These are phyloP conservation scores for Bacillus rossius DNA, from an alignment of 1,140 invertebrate species.

Conservation along the genomic window DNA sequence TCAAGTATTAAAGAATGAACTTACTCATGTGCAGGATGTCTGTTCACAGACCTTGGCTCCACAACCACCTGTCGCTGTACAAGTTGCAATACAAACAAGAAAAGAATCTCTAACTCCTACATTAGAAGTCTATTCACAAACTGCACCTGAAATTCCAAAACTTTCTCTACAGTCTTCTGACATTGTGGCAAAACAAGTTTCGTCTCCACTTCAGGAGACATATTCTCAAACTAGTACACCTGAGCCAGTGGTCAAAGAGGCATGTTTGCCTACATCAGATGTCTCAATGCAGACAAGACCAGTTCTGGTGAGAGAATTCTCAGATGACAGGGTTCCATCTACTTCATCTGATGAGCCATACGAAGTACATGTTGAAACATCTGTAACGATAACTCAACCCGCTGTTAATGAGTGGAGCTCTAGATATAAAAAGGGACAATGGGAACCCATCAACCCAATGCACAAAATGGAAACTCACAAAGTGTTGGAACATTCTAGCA, in stretches of 20 bases:
- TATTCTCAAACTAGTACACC: too few species aligned
- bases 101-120: neutral
- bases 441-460: slow-evolving; percentile 12
- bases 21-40: neutral
- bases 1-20: neutral
- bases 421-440: slow-evolving; percentile 34
- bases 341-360: slow-evolving; percentile 53
- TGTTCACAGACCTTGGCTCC: neutral
- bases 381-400: slow-evolving; percentile 47
- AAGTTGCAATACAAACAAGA: neutral
- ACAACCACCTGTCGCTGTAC: neutral
- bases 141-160: slow-evolving; percentile 17
- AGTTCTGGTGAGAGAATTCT: neutral
- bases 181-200: too few species aligned
- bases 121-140: slow-evolving; percentile 8
- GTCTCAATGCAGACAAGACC: slow-evolving; percentile 1
- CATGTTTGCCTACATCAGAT: too few species aligned
- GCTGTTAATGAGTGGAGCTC: neutral
- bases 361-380: slow-evolving; percentile 55
- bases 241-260: too few species aligned
- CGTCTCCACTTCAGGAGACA: too few species aligned
- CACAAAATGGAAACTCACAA: too few species aligned
- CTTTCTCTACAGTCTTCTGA: neutral
- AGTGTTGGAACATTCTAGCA: too few species aligned
- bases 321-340: slow-evolving; percentile 9